Evolutionary conservation across 2,113 vertebrate species (phyloP).

Genomic region (Tamias sibiricus): DNA sequence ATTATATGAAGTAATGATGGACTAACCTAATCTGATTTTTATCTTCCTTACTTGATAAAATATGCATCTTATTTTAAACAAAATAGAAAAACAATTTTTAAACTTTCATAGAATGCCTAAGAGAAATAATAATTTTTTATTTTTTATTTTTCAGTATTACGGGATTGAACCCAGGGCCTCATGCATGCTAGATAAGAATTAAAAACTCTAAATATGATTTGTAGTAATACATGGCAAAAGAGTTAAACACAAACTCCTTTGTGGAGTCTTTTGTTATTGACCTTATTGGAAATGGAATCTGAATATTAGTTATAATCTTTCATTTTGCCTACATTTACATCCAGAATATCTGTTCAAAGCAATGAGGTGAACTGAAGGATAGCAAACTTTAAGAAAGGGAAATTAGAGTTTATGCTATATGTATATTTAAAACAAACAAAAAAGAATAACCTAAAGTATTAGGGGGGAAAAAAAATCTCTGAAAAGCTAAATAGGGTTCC

Average conservation of each 20-base stretch:
- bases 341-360: constrained; percentile 30
- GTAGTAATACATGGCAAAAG: constrained; percentile 49
- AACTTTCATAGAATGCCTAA: constrained; percentile 54
- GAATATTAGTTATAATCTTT: constrained; percentile 36
- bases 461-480: neutral
- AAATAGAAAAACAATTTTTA: constrained; percentile 59
- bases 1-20: neutral
- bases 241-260: constrained; percentile 20
- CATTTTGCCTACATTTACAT: constrained; percentile 57
- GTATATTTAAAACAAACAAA: constrained; percentile 29
- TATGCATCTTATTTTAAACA: constrained; percentile 56
- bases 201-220: constrained; percentile 43
- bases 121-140: neutral
- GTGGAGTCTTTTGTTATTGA: constrained; percentile 37
- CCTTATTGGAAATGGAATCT: constrained; percentile 46
- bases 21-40: constrained; percentile 48
- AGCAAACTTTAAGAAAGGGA: neutral
- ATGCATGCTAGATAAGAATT: too few species aligned
- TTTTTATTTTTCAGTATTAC: neutral
- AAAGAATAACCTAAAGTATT: neutral
- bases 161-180: too few species aligned
- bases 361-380: constrained; percentile 4
- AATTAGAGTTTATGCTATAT: constrained; percentile 43
- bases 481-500: constrained; percentile 15
- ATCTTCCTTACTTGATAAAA: constrained; percentile 36